Base-by-base conservation (phyloP, 2,797 vertebrate species). In the Coregonus sp. region DNA sequence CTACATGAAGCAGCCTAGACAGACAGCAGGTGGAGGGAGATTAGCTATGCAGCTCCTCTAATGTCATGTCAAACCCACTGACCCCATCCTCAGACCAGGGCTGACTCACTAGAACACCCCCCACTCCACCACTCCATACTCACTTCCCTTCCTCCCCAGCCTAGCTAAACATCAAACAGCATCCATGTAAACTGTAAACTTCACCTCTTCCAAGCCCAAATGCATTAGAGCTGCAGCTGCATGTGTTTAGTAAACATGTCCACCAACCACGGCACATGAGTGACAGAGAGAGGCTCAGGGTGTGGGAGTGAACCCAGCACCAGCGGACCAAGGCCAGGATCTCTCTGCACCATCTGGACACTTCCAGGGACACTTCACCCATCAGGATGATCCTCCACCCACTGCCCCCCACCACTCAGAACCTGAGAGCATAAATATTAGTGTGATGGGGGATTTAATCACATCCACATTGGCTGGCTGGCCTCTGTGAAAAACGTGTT, bases 241-340 rank as follows among this genome's bases (percentile, higher is more conserved):
- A 76, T 75, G 78, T 94, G 91, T 94, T 95, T 94, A 85, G 85
- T 89, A 94, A 95, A 94, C 90, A 92, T 76, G 80, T 90, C 70
- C 81, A 56, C 83, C 85, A 86, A 85, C 85, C 84, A 81, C 75
- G 82, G 82, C 76, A 76, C 54, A 4, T 78, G 82, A 90, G 54
- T 61, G 85, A 84, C 87, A 70, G 78, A 70, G 83, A 84, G 75
- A 78, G 75, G 78, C 74, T n/a, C 37, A 37, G 77, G 81, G 78
- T 35, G 40, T 78, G 59, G 83, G 82, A 80, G 79, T 70, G 85
- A 88, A 83, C 67, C 7, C 80, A 76, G 80, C 67, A 72, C 75
- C 73, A 37, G 86, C 88, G 83, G 86, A 40, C 66, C 51, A 47
- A 59, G 51, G 90, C 89, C 87, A 47, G 68, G 2, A 35, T 50